Evolutionary conservation across 2,888 invertebrate species (phyloP).

Genomic region (Megamerina dolium): DNA sequence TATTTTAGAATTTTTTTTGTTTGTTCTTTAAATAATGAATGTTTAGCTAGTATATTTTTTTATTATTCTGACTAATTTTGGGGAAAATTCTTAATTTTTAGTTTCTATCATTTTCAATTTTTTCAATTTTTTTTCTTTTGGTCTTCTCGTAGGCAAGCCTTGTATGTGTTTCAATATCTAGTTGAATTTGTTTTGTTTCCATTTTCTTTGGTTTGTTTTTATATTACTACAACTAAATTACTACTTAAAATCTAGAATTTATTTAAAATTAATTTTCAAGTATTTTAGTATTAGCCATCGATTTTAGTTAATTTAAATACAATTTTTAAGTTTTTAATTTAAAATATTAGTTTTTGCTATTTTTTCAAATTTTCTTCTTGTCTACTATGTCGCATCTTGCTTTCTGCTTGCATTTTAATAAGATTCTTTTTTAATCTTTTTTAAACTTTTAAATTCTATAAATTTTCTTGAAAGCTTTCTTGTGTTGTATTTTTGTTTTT

Average conservation of each 20-base stretch:
- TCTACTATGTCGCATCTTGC: neutral
- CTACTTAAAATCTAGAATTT: too few relatives aligned
- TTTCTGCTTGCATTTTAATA: neutral
- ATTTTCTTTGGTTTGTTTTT: conserved; percentile 2
- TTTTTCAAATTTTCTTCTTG: conserved; percentile 1
- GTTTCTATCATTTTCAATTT: neutral
- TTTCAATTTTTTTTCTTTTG: conserved; percentile 23
- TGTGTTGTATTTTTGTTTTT: conserved; percentile 10
- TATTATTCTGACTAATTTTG: too few relatives aligned
- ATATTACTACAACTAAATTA: conserved; percentile 7
- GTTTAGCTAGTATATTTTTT: too few relatives aligned
- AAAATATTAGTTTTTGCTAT: conserved; percentile 8
- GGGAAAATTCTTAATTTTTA: neutral
- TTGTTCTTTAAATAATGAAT: too few relatives aligned
- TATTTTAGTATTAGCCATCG: conserved; percentile 5
- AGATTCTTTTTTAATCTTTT: conserved; percentile 3
- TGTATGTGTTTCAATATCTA: conserved; percentile 1
- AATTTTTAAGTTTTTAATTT: conserved; percentile 8
- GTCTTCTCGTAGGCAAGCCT: conserved; percentile 35
- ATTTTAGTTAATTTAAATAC: conserved; percentile 14
- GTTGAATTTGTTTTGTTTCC: conserved; percentile 1
- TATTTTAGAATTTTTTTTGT: too few relatives aligned
- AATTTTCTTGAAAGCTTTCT: conserved; percentile 2
- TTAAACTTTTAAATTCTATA: conserved; percentile 2
- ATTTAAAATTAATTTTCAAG: conserved; percentile 9